Conservation (phyloP, 2,797 vertebrate genomes). For the Acipenser oxyrinchus region DNA sequence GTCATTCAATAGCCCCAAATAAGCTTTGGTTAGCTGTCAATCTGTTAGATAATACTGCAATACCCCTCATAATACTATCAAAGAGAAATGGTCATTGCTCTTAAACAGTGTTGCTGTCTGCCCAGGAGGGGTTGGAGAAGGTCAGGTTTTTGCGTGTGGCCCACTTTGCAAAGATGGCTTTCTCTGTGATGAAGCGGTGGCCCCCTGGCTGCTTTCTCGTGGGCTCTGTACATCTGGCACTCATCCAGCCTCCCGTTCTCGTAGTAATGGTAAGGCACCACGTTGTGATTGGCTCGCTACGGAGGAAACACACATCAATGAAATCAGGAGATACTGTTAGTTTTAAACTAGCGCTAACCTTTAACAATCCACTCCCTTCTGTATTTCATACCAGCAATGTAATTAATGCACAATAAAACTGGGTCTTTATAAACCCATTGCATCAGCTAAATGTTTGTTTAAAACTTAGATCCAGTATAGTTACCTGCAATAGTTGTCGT, state of each 20-base stretch:
- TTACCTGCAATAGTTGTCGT: conserved; percentile 82
- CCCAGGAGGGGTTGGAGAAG: conserved; percentile 76
- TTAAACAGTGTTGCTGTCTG: conserved; percentile 14
- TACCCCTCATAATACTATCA: not conserved
- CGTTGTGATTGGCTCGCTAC: conserved; percentile 58
- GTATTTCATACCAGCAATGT: no score
- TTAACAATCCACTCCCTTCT: no score
- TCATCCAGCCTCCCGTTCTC: conserved; percentile 71
- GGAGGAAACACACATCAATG: not conserved
- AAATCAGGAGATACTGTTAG: not conserved
- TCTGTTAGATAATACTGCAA: not conserved
- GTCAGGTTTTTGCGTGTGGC: conserved; percentile 65
- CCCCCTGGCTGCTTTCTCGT: conserved; percentile 68
- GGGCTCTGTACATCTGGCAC: conserved; percentile 78
- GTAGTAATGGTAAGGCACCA: conserved; percentile 88
- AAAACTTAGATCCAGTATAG: not conserved
- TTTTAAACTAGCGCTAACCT: no score
- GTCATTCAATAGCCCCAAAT: no score
- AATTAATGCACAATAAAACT: no score
- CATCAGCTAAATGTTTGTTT: no score
- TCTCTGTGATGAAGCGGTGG: conserved; percentile 94
- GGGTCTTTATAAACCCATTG: no score
- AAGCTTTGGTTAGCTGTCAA: no score
- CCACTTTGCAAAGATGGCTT: conserved; percentile 85
- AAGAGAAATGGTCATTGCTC: not conserved